These are phyloP conservation scores for Percopsis omiscomaycus DNA, from an alignment of 2,797 vertebrate genomes.

Conservation along the genomic window DNA sequence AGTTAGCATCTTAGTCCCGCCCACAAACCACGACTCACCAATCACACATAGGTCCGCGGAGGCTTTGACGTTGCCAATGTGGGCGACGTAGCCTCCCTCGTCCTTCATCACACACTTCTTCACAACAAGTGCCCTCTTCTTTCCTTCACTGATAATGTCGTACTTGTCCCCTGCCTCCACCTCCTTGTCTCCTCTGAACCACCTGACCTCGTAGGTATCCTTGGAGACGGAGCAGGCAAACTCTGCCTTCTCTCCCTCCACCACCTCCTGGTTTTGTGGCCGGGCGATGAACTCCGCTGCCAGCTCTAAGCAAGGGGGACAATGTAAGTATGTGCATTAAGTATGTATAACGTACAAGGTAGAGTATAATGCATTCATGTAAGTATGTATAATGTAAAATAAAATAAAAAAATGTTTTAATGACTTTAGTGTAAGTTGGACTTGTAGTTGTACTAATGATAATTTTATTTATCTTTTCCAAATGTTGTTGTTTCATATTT, in stretches of 20 bases:
- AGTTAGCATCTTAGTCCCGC: background rate
- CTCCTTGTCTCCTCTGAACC: slow-evolving; percentile 84
- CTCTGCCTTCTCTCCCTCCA: slow-evolving; percentile 94
- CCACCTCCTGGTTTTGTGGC: slow-evolving; percentile 91
- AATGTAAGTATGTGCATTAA: background rate
- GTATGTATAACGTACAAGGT: too few relatives aligned
- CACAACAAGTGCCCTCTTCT: slow-evolving; percentile 86
- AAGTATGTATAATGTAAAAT: too few relatives aligned
- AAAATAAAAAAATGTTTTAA: too few relatives aligned
- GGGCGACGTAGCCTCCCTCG: slow-evolving; percentile 84
- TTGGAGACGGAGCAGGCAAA: slow-evolving; percentile 95
- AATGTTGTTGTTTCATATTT: too few relatives aligned
- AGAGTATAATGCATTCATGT: too few relatives aligned
- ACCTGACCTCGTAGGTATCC: slow-evolving; percentile 88
- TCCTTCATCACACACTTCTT: slow-evolving; percentile 87
- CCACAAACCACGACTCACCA: slow-evolving; percentile 83
- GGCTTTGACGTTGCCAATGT: slow-evolving; percentile 87
- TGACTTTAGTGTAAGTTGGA: too few relatives aligned
- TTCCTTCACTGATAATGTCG: slow-evolving; percentile 86
- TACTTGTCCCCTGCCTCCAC: slow-evolving; percentile 89
- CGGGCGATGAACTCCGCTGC: slow-evolving; percentile 93
- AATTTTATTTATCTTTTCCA: too few relatives aligned
- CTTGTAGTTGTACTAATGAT: too few relatives aligned
- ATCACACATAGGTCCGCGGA: slow-evolving; percentile 87
- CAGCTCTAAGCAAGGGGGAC: slow-evolving; percentile 79